Percentiles rank a stretch among this genome's conserved stretches.
These are phyloP conservation scores for Pogona vitticeps DNA, from an alignment of 2,113 vertebrate species.

Conservation along the genomic window DNA sequence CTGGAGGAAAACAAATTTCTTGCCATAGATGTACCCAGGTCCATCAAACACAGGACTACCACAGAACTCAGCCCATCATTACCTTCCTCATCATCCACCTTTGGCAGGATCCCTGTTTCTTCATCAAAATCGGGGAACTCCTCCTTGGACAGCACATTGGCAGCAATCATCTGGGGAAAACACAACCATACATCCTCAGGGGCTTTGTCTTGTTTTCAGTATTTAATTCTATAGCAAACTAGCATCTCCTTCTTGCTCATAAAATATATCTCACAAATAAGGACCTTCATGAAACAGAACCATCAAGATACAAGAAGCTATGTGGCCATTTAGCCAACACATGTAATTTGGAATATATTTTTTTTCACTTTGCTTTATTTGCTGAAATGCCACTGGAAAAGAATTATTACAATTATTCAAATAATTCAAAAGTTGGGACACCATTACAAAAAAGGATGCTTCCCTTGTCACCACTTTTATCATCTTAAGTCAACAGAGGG, in stretches of 20 bases:
- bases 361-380: not conserved
- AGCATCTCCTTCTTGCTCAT: not conserved
- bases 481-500: not conserved
- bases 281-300: not conserved
- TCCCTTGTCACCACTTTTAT: not conserved
- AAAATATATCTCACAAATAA: not conserved
- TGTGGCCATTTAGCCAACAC: not conserved
- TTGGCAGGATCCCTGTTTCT: conserved; percentile 97
- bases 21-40: not conserved
- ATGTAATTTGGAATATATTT: not conserved
- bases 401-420: not conserved
- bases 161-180: conserved; percentile 92
- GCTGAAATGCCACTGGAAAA: not conserved
- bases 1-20: not conserved
- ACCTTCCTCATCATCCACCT: conserved; percentile 99
- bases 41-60: not conserved
- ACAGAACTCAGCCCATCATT: conserved; percentile 7
- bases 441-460: not conserved
- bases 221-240: not conserved
- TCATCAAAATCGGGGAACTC: conserved; percentile 99
- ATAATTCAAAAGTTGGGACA: not conserved
- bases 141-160: conserved; percentile 97
- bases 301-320: not conserved
- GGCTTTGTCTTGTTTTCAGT: not conserved
- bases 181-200: accelerated